Evolutionary conservation across 2,888 invertebrate genomes (phyloP), one percentile per base, ranked within the genome.

Genomic region (Drosophila prolongata): DNA sequence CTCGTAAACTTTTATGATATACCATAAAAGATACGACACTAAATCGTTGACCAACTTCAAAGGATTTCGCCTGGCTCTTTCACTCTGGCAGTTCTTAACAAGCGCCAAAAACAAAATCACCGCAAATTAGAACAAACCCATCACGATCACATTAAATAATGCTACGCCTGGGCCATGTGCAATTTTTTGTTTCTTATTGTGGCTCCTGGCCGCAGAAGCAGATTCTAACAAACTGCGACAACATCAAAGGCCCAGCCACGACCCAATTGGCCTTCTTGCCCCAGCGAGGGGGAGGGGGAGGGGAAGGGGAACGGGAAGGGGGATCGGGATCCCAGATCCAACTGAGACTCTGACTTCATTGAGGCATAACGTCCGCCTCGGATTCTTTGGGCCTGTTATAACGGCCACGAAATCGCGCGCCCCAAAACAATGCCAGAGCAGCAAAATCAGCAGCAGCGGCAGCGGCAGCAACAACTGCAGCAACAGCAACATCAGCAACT

Each of bases 101-200:
- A 74, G 67, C 70, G 66, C 66, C 65, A 73, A 60, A 71, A 77
- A 73, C 66, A 65, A 77, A 77, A 78, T 66, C 68, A 66, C 69
- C 68, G 75, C 71, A 78, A 76, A 78, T 78, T 78, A 78, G 78
- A 78, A 78, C 78, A 78, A 76, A 66, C 76, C 78, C 78, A 78
- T 78, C 78, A 78, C 76, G 73, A 78, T 78, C 78, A 73, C 76
- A 76, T 72, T 77, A 78, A 77, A 77, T 77, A 74, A 72, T 73
- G 68, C 67, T 60, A 57, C 49, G 59, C 52, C 49, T 44, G 59
- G 14, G 46, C 52, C 47, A 47, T 40, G 55, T 58, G 52, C 56
- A 38, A 34, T 37, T 50, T 58, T 54, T 46, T 35, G 34, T 44
- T 38, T 42, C 27, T 47, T 54, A 38, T 40, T 57, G 47, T 27